Evolutionary conservation across 2,797 vertebrate species (phyloP).

Genomic region (Gymnocypris eckloni): DNA sequence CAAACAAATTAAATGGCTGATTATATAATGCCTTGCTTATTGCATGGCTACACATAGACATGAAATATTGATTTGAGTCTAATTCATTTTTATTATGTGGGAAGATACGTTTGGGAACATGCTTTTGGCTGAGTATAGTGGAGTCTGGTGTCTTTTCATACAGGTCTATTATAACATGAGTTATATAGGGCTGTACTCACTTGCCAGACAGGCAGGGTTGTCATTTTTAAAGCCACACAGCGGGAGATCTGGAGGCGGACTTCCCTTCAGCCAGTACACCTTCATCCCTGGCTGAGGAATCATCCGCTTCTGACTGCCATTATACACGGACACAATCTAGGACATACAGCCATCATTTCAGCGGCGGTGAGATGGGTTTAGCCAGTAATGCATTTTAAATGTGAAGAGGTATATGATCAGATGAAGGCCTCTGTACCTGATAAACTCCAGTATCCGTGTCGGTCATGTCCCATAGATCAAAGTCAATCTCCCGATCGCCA

Average conservation of each 20-base stretch:
- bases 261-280: constrained; percentile 84
- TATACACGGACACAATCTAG: constrained; percentile 86
- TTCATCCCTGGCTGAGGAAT: constrained; percentile 72
- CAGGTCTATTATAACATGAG: background rate
- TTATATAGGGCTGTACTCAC: constrained; percentile 67
- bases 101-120: background rate
- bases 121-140: background rate
- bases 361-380: background rate
- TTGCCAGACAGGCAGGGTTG: constrained; percentile 80
- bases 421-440: constrained; percentile 75
- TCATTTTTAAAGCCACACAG: constrained; percentile 87
- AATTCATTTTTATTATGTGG: background rate
- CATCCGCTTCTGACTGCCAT: constrained; percentile 82
- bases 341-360: constrained; percentile 27
- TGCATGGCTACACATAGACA: background rate
- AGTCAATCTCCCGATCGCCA: constrained; percentile 89
- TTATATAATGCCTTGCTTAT: background rate
- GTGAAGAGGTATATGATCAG: background rate
- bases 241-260: constrained; percentile 81
- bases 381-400: constrained; percentile 6
- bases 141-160: background rate
- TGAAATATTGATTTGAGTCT: background rate
- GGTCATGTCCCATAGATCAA: constrained; percentile 89
- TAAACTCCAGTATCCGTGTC: constrained; percentile 77
- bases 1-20: background rate